phyloP scores from a whole-genome alignment of 2,113 vertebrate species.

The Rafetus swinhoei region DNA sequence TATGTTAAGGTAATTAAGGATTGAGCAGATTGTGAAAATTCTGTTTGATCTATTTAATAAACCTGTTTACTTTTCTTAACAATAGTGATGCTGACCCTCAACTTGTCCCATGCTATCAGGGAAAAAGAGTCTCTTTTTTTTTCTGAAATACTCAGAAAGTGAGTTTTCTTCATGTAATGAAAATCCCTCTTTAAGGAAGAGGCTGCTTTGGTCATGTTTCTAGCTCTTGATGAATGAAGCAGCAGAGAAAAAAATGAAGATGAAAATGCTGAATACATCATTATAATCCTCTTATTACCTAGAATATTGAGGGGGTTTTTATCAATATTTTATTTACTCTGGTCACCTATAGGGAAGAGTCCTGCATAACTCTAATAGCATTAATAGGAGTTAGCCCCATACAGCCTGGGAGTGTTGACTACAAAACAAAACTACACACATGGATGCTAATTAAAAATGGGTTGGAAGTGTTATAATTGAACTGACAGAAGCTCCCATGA shows the following conservation, averaged over 20 bases:
- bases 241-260: not conserved
- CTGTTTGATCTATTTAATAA: constrained; percentile 72
- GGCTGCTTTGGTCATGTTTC: constrained; percentile 14
- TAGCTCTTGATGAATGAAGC: not conserved
- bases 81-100: constrained; percentile 47
- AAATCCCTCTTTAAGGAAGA: constrained; percentile 24
- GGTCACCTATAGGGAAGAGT: not conserved
- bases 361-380: not conserved
- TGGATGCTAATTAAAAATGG: not conserved
- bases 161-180: not conserved
- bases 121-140: constrained; percentile 15
- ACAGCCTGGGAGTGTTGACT: constrained; percentile 17
- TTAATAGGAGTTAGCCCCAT: constrained; percentile 9
- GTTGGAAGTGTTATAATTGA: constrained; percentile 25
- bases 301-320: not conserved
- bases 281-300: not conserved
- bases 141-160: constrained; percentile 9
- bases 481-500: not conserved
- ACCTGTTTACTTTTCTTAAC: constrained; percentile 54
- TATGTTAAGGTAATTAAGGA: constrained; percentile 74
- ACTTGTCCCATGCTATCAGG: constrained; percentile 37
- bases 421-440: not conserved
- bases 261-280: not conserved
- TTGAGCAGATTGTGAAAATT: constrained; percentile 64
- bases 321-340: not conserved